Evolutionary conservation across 2,888 invertebrate species (phyloP), one percentile per base, ranked within the genome.

Genomic region (Zele albiditarsus): DNA sequence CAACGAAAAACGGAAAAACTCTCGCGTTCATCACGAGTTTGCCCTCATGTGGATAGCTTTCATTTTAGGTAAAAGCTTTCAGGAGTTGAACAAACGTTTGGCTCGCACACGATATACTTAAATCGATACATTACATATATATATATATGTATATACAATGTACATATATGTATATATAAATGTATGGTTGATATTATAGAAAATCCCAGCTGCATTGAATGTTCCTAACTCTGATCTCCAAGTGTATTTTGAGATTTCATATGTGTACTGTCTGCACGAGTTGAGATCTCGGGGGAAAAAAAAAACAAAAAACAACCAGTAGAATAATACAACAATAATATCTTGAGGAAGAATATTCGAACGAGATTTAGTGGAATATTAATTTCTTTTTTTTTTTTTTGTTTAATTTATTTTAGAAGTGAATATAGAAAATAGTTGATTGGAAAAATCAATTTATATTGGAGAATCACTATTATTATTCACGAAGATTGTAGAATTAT

Each of bases 1-100:
- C 53, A 53, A 53, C 8, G 53, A 53, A 23, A 38, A 53, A 53
- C 20, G 53, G n/a, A 53, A 53, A 53, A 53, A 20, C n/a, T 53
- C 53, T 53, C n/a, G 53, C 53, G 53, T 53, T 53, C 53, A 53
- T 53, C 53, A 53, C 20, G 53, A 53, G 53, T 53, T 53, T 53
- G 20, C 20, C 23, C 53, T 53, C 53, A 23, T 53, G 53, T 53
- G 53, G 53, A 53, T 60, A 60, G 28, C 28, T 27, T 60, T 60
- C 25, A 28, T 27, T 60, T 60, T 60, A 60, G 53, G 68, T 53
- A 53, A 53, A 53, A 68, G 53, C 46, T 76, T 78, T 75, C 67
- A 63, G 65, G 71, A 31, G 42, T 67, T 69, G 53, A 53, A 71
- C 27, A 53, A 71, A 53, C 53, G 46, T 25, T 53, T 20, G 28